Evolutionary conservation across 2,113 vertebrate species (phyloP).

Genomic region (Orthonyx spaldingii): DNA sequence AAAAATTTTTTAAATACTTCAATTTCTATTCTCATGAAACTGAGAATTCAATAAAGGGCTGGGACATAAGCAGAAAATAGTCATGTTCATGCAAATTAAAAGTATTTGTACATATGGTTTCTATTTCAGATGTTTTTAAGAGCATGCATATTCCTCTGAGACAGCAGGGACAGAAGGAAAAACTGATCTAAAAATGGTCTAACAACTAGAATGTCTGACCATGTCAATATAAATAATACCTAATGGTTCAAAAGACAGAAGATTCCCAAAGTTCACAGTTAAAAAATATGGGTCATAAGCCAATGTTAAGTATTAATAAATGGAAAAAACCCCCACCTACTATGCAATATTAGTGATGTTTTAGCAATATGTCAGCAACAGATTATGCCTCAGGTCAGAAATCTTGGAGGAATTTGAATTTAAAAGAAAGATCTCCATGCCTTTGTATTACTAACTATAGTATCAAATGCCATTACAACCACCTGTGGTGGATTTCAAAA

Average conservation of each 20-base stretch:
- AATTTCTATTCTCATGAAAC: not conserved
- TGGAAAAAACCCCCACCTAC: not conserved
- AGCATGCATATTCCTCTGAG: not conserved
- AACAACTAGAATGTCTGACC: not conserved
- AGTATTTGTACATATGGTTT: not conserved
- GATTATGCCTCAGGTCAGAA: not conserved
- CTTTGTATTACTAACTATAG: not conserved
- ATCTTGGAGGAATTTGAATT: not conserved
- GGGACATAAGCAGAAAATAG: not conserved
- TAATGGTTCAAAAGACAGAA: not conserved
- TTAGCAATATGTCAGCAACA: not conserved
- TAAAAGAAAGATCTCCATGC: not conserved
- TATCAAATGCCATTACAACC: not conserved
- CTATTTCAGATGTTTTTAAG: not conserved
- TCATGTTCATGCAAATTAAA: not conserved
- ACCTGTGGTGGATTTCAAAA: not conserved
- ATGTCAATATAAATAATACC: not conserved
- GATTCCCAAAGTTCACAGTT: not conserved
- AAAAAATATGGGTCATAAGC: not conserved
- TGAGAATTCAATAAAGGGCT: not conserved
- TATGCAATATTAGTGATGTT: not conserved
- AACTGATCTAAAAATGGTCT: not conserved
- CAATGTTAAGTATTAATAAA: not conserved
- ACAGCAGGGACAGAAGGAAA: not conserved
- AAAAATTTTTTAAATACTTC: not conserved